Evolutionary conservation across 2,888 invertebrate species (phyloP), one percentile per base, ranked within the genome.

Genomic region (Clepsis dumicolana): DNA sequence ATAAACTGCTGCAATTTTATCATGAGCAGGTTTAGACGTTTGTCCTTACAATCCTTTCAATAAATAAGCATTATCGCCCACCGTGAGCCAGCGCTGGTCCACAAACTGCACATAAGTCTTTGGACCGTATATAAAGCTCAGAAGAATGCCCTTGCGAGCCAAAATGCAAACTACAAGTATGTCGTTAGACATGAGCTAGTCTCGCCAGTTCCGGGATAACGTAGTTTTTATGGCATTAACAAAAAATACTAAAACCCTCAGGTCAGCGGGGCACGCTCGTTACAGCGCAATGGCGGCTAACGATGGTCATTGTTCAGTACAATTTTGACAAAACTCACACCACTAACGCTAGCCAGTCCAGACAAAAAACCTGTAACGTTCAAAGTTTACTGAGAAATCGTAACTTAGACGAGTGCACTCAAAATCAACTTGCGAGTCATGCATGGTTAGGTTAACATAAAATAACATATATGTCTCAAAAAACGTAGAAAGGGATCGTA

Each of bases 241-340:
- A 75, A 78, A 79, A 74, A 80, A 80, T 70, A 76, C 77, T 74
- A 77, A 80, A 74, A 53, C 63, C 60, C 72, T 32, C 71, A 71
- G 86, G 87, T 87, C 88, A 87, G 14, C 74, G 75, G 83, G 81
- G 70, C 80, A 74, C 67, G 71, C 70, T 73, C 71, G 70, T 73
- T 70, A 74, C 68, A 63, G 63, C 71, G 53, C 70, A 62, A 61
- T 68, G 72, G 69, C 70, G 73, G 72, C 79, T 89, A 88, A 89
- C 88, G 86, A 88, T 81, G 82, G 79, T 75, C 76, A 88, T 88
- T 89, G 89, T 89, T 81, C 84, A 79, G 64, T 70, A 67, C 65
- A 57, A 32, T 70, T 71, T 74, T 75, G 72, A 71, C 75, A 74
- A 71, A 76, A 73, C 70, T 50, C 73, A 44, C 53, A 61, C 48